Evolutionary conservation across 2,797 vertebrate genomes (phyloP), one percentile per base, ranked within the genome.

Genomic region (Amniataba percoides): DNA sequence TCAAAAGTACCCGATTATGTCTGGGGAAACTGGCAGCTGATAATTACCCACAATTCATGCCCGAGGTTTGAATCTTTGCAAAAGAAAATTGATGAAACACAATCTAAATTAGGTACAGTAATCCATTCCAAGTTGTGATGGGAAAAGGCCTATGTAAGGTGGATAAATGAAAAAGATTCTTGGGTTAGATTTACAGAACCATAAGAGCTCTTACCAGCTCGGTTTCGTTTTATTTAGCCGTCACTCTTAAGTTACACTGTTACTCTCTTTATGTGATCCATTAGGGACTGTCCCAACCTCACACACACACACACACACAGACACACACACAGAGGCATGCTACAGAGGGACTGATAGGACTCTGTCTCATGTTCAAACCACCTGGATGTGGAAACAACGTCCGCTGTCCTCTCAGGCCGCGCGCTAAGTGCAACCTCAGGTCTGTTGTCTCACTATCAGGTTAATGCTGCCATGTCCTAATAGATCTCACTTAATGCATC

Each of bases 181-280:
- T 13, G 81, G 90, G 92, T 94, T 91, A 88, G 93, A 91, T 93
- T 91, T 92, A 92, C 85, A 88, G 74, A 93, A 87, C 89, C 90
- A 72, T 85, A 86, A 92, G 87, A 92, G 91, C 90, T 93, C 85
- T 93, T 90, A 88, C 78, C 77, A 89, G 78, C 90, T 93, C 88
- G 66, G 76, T 88, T 93, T 94, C 90, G 55, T 89, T 89, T 94
- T 85, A 90, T 94, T 92, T 91, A 76, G 73, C 77, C 42, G 57
- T 92, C 92, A 92, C 88, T 94, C 93, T 95, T 91, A 88, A 92
- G 88, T 95, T 95, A 93, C 94, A 92, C 86, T 84, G 83, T 89
- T 87, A 69, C 83, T 81, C 81, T 77, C 76, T 83, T 84, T 66
- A 75, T 84, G 77, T 78, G 83, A 88, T 93, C 87, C 89, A 89